Base-by-base conservation (phyloP, 2,113 vertebrate genomes). In the Tenebrosternarchus preto region DNA sequence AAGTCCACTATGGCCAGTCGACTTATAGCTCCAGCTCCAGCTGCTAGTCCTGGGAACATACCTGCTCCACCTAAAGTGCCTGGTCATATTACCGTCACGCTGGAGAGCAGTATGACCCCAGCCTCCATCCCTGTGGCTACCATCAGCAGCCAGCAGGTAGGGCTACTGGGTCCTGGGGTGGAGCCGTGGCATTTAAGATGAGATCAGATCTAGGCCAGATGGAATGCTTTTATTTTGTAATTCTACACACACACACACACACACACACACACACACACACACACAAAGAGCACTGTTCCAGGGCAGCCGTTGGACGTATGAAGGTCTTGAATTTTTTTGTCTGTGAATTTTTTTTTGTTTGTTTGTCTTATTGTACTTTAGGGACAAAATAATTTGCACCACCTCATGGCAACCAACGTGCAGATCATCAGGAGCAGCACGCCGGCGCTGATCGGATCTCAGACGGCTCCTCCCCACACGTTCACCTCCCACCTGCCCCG, bases 51-150 rank as follows among this genome's bases (percentile, higher is more conserved):
- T 83, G 85, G 88, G 31, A 93, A 94, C 78, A 93, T 98, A 71
- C 90, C 96, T 2, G 92, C 95, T 82, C 93, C 95, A 22, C 86
- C 96, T 4, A 98, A 98, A 88, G 95, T 97, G 85, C 94, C 96
- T 25, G 94, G 95, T 53, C 96, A 98, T 85, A 96, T 98, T 63
- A 96, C 96, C 0, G 96, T 98, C 53, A 95, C 95, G 72, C 92
- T 97, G 91, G 98, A 99, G 83, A 98, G 94, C 91, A 96, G 83
- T 82, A 95, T 98, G 36, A 91, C 95, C 70, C 92, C 98, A 80
- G 95, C 96, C 83, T 95, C 96, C 61, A 99, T 99, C 88, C 97
- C 98, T 1, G 97, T 99, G 92, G 98, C 97, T 87, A 98, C 98
- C 24, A 99, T 99, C 92, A 99, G 98, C 86, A 95, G 97, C 83